Conservation (phyloP, 2,888 invertebrate species). For the Cylloceria caligata region DNA sequence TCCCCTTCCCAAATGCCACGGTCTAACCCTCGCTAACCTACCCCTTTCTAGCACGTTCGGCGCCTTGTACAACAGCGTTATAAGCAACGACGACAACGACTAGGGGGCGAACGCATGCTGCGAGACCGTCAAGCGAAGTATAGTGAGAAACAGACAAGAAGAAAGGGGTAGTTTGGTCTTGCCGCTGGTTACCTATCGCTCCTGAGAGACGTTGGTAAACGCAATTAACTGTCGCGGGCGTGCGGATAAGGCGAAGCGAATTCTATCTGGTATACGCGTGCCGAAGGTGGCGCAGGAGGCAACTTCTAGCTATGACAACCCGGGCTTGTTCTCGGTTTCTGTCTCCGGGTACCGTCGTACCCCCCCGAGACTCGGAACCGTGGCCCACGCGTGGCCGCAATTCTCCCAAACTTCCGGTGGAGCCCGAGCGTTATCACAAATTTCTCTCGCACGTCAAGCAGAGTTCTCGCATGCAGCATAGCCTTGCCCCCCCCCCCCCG, state of each 20-base stretch:
- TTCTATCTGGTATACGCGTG: conserved; percentile 58
- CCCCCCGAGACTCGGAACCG: neutral
- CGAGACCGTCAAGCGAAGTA: conserved; percentile 53
- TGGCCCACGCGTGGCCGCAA: conserved; percentile 31
- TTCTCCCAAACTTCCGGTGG: conserved; percentile 59
- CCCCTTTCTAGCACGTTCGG: conserved; percentile 53
- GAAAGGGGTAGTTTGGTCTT: conserved; percentile 53
- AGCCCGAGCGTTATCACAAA: conserved; percentile 56
- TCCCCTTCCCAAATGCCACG: neutral
- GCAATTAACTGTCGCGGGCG: conserved; percentile 70
- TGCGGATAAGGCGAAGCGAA: conserved; percentile 65
- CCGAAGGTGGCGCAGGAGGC: conserved; percentile 42
- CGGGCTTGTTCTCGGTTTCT: conserved; percentile 41
- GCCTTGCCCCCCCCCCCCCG: neutral
- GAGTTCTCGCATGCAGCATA: neutral
- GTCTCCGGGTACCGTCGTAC: conserved; percentile 38
- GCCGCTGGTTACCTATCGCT: conserved; percentile 65
- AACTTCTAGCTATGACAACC: conserved; percentile 39
- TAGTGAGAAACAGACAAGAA: conserved; percentile 27
- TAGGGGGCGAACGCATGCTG: conserved; percentile 41
- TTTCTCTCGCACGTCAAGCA: conserved; percentile 49
- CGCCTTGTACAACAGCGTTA: conserved; percentile 61
- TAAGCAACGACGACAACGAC: conserved; percentile 63
- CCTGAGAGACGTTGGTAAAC: conserved; percentile 69
- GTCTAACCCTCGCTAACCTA: conserved; percentile 29